phyloP scores from a whole-genome alignment of 2,797 vertebrate species.

The Syngnathus rostellatus region DNA sequence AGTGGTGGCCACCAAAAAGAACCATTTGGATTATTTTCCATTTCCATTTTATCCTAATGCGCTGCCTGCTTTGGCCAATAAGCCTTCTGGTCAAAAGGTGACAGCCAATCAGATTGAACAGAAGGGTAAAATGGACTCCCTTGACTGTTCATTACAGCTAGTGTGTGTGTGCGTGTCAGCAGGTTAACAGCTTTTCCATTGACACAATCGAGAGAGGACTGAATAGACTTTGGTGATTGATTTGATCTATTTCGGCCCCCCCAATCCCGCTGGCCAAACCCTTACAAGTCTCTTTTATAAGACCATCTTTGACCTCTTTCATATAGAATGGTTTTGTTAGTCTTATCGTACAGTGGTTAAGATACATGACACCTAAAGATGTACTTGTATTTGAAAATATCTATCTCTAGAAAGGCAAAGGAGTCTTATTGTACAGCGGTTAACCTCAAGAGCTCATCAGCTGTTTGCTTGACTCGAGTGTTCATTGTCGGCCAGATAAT shows the following conservation, averaged over 20 bases:
- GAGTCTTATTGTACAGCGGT: not conserved
- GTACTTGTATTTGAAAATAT: no score
- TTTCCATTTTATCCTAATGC: not conserved
- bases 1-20: not conserved
- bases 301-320: no score
- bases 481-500: slow-evolving; percentile 50
- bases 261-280: slow-evolving; percentile 3
- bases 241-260: slow-evolving; percentile 45
- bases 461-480: slow-evolving; percentile 39
- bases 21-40: not conserved
- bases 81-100: slow-evolving; percentile 54
- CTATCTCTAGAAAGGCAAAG: not conserved
- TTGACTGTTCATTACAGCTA: slow-evolving; percentile 63
- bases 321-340: not conserved
- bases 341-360: not conserved
- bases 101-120: slow-evolving; percentile 58
- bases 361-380: not conserved
- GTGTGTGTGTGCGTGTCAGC: slow-evolving; percentile 51
- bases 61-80: slow-evolving; percentile 33
- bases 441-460: slow-evolving; percentile 32
- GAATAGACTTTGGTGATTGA: slow-evolving; percentile 65
- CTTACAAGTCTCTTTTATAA: not conserved
- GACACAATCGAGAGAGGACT: slow-evolving; percentile 46
- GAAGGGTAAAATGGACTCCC: slow-evolving; percentile 63
- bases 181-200: slow-evolving; percentile 59